These are phyloP conservation scores for Drosophila varians DNA, from an alignment of 1,140 invertebrate genomes.

Conservation along the genomic window DNA sequence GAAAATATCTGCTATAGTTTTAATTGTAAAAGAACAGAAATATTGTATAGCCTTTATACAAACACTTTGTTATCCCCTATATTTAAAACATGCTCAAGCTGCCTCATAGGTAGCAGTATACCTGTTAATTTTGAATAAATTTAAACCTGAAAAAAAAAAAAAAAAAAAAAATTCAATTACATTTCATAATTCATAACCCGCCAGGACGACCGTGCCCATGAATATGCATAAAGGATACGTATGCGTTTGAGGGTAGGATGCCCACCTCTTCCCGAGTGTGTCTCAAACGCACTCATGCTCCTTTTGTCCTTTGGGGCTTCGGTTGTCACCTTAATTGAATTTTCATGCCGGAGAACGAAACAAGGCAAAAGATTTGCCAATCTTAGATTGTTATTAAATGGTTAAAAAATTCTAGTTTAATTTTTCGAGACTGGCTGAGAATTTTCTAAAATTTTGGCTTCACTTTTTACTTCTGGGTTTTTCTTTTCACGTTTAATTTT, in stretches of 20 bases:
- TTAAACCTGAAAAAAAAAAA: too few species aligned
- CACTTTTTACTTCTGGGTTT: neutral
- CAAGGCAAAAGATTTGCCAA: neutral
- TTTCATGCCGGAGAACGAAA: constrained; percentile 27
- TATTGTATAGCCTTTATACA: too few species aligned
- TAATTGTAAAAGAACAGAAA: too few species aligned
- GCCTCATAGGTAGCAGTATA: too few species aligned
- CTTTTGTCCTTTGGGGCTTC: constrained; percentile 42
- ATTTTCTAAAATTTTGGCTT: neutral
- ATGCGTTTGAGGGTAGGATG: constrained; percentile 21
- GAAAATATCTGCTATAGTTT: too few species aligned
- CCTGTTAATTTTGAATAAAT: too few species aligned
- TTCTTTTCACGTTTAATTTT: constrained; percentile 27
- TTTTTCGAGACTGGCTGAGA: too few species aligned
- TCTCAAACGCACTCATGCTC: constrained; percentile 30
- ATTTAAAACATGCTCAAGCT: too few species aligned
- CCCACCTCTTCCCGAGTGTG: neutral
- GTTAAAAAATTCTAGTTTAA: too few species aligned
- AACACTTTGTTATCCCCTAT: too few species aligned
- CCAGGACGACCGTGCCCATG: constrained; percentile 32
- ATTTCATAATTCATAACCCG: constrained; percentile 72
- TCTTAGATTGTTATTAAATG: too few species aligned
- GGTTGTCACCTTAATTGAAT: constrained; percentile 79
- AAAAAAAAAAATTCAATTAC: too few species aligned
- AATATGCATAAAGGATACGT: constrained; percentile 63